These are phyloP conservation scores for Zaprionus nigranus DNA, from an alignment of 1,140 invertebrate genomes.

Conservation along the genomic window DNA sequence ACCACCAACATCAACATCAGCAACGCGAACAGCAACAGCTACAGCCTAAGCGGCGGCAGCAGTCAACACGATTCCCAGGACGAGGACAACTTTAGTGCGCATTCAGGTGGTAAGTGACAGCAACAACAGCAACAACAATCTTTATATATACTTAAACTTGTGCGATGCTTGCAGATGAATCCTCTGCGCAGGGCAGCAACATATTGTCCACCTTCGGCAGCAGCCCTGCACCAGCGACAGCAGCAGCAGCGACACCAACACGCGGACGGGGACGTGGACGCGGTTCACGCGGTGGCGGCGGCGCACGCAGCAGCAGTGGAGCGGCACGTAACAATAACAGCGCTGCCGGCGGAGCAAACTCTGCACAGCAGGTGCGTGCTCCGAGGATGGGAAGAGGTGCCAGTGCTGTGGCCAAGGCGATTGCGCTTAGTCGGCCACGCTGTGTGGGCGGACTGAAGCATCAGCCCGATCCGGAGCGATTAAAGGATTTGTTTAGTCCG, in stretches of 20 bases:
- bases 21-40: constrained; percentile 23
- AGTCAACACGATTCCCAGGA: constrained; percentile 57
- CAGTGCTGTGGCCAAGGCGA: constrained; percentile 77
- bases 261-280: constrained; percentile 74
- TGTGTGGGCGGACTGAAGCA: constrained; percentile 80
- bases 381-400: constrained; percentile 77
- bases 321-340: neutral
- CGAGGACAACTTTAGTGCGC: constrained; percentile 63
- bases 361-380: constrained; percentile 48
- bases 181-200: constrained; percentile 26
- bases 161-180: constrained; percentile 60
- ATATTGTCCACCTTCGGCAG: constrained; percentile 27
- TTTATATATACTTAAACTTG: neutral
- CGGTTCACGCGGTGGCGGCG: constrained; percentile 65
- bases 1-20: constrained; percentile 31
- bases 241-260: constrained; percentile 48
- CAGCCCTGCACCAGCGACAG: constrained; percentile 18
- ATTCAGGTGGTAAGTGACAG: constrained; percentile 65
- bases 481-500: constrained; percentile 81
- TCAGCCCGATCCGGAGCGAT: constrained; percentile 75
- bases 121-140: neutral
- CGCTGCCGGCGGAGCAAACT: constrained; percentile 4
- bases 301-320: constrained; percentile 39
- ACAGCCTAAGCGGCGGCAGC: constrained; percentile 53
- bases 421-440: constrained; percentile 72